Percentiles rank a stretch among this genome's conserved stretches.
Evolutionary conservation across 2,113 vertebrate species (phyloP).

Genomic region (Arvicanthis niloticus): DNA sequence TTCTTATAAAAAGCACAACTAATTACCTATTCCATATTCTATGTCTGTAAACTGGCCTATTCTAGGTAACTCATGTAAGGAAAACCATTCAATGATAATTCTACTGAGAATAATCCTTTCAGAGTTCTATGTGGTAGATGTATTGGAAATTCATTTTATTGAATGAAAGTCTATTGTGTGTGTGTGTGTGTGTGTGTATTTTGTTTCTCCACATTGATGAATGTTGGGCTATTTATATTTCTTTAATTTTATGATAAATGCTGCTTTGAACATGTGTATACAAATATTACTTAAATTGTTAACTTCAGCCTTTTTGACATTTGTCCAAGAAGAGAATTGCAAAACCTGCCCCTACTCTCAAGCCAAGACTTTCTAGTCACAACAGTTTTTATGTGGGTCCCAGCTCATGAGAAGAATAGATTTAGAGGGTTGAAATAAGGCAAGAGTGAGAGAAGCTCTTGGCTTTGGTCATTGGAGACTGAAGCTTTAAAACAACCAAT

Average conservation of each 20-base stretch:
- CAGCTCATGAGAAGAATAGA: not conserved
- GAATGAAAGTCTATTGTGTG: not conserved
- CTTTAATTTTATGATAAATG: not conserved
- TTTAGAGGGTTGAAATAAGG: not conserved
- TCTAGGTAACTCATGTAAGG: not conserved
- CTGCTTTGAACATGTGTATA: not conserved
- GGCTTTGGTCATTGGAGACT: not conserved
- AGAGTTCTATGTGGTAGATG: not conserved
- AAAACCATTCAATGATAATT: not conserved
- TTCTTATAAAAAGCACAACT: not conserved
- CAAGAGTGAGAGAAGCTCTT: not conserved
- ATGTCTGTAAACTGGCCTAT: not conserved
- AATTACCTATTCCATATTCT: not conserved
- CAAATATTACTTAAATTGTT: not conserved
- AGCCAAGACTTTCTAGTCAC: not conserved
- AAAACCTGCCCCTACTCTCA: not conserved
- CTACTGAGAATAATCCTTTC: not conserved
- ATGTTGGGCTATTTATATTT: not conserved
- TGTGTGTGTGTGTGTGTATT: not conserved
- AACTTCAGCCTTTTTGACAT: not conserved
- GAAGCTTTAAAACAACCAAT: not conserved
- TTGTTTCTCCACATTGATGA: not conserved
- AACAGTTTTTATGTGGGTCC: not conserved
- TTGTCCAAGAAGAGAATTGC: not conserved
- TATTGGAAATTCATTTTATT: not conserved